These are phyloP conservation scores for Morone saxatilis DNA, from an alignment of 2,113 vertebrate genomes.

Conservation along the genomic window DNA sequence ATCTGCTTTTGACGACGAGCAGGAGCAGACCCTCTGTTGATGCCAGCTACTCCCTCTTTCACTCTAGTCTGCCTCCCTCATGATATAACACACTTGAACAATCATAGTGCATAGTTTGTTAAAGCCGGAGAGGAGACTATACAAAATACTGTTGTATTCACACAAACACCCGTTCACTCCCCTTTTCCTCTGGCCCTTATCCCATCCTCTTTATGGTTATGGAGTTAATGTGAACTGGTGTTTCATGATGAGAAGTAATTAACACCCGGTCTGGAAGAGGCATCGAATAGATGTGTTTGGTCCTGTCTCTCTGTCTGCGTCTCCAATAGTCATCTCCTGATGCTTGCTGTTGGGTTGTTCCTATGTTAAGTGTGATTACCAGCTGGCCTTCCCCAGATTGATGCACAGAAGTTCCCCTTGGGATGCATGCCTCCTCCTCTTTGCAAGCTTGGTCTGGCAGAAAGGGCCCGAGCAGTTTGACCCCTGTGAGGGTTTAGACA, in stretches of 20 bases:
- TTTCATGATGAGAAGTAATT: slow-evolving; percentile 76
- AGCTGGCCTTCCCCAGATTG: slow-evolving; percentile 76
- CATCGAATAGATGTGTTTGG: slow-evolving; percentile 60
- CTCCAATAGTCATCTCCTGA: slow-evolving; percentile 41
- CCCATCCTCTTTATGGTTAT: slow-evolving; percentile 61
- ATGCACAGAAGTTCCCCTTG: slow-evolving; percentile 61
- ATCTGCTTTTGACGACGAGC: slow-evolving; percentile 68
- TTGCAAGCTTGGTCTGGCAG: slow-evolving; percentile 77
- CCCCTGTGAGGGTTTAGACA: slow-evolving; percentile 65
- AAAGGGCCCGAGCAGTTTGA: slow-evolving; percentile 73
- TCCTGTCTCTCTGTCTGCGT: slow-evolving; percentile 56
- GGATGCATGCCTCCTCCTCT: slow-evolving; percentile 64
- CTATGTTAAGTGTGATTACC: slow-evolving; percentile 77
- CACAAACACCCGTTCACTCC: slow-evolving; percentile 27
- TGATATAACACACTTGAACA: slow-evolving; percentile 54
- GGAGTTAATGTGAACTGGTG: slow-evolving; percentile 68
- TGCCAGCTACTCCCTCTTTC: slow-evolving; percentile 39
- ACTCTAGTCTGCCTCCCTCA: slow-evolving; percentile 26
- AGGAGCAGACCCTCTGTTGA: slow-evolving; percentile 55
- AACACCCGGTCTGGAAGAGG: slow-evolving; percentile 69
- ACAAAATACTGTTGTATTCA: slow-evolving; percentile 17
- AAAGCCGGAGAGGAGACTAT: slow-evolving; percentile 29
- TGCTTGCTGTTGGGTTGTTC: slow-evolving; percentile 56
- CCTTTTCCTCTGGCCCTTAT: slow-evolving; percentile 37
- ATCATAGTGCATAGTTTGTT: slow-evolving; percentile 38